phyloP scores from a whole-genome alignment of 2,797 vertebrate species.

The Neostethus bicornis region DNA sequence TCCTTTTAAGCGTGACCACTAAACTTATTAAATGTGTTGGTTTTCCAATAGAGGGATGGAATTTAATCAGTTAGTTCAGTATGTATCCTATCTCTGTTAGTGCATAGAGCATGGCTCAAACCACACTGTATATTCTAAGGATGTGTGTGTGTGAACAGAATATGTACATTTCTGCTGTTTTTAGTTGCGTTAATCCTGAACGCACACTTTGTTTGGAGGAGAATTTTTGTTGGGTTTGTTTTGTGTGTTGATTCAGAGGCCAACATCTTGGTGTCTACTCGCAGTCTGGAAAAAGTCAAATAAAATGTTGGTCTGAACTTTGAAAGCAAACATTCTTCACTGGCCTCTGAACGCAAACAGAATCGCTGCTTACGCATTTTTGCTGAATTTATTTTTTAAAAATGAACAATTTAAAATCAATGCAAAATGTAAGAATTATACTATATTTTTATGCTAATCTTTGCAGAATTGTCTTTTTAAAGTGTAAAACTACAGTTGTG shows the following conservation, averaged over 20 bases:
- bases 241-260: slow-evolving; percentile 23
- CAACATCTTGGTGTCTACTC: slow-evolving; percentile 25
- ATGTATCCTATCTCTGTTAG: not conserved
- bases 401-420: not conserved
- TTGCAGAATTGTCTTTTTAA: too few relatives aligned
- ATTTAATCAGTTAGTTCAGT: not conserved
- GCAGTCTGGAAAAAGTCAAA: slow-evolving; percentile 47
- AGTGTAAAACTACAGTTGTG: too few relatives aligned
- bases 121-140: not conserved
- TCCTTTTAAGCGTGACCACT: too few relatives aligned
- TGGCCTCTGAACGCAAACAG: slow-evolving; percentile 38
- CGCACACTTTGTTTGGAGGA: slow-evolving; percentile 10
- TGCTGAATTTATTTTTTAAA: too few relatives aligned
- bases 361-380: slow-evolving; percentile 10
- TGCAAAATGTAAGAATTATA: not conserved
- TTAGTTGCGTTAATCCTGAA: not conserved
- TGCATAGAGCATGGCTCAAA: not conserved
- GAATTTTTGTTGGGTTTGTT: slow-evolving; percentile 49
- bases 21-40: not conserved
- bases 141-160: too few relatives aligned
- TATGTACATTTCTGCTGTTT: not conserved
- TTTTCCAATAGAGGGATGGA: not conserved
- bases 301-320: slow-evolving; percentile 63
- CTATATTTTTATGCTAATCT: too few relatives aligned
- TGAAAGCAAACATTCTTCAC: slow-evolving; percentile 58